Base-by-base conservation (phyloP, 2,113 vertebrate species). In the Lepus timidus region DNA sequence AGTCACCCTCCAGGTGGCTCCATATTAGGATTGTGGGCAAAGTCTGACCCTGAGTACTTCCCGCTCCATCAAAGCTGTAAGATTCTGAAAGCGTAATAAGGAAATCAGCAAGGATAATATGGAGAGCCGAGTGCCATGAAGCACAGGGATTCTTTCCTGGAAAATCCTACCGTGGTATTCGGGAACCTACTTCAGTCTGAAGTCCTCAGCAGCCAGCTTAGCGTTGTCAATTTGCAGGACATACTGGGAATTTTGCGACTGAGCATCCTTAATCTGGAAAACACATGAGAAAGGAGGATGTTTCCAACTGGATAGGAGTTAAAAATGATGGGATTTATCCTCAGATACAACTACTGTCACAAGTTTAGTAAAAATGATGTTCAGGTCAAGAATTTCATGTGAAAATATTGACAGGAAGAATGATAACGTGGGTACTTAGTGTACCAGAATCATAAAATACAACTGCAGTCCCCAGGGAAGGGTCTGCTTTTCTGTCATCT, bases 171-270 rank as follows among this genome's bases (percentile, higher is more conserved):
- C 51, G 13, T 1, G n/a, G 20, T 31, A 4, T 75, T 61, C 4
- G 36, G 84, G 49, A 76, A 97, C 98, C 94, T 98, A 99, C 99
- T 99, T 99, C 58, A 97, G 4, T 73, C 96, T 98, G 51, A 99
- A 99, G 95, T 99, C 98, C 16, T 98, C 98, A 9, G 94, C 94
- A 13, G 98, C 96, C 96, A 99, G 95, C 39, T 97, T 98, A 74
- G 96, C 93, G 20, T 98, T 99, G 82, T 98, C 98, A 0, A 98
- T 98, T 84, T 97, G 76, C 93, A 99, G 97, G 75, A 97, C 39
- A 2, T 97, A 89, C 9, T 9, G 89, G 5, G 97, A 76, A 4
- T 98, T 98, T 51, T 97, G 79, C 61, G 97, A 0, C 1, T 94
- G 97, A 13, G 96, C 97, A 16, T 33, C 91, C n/a, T 36, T 23